A percentile compares a stretch with the other conserved stretches of the same genome.
Evolutionary conservation across 2,888 invertebrate species (phyloP).

Genomic region (Torymus texanus): DNA sequence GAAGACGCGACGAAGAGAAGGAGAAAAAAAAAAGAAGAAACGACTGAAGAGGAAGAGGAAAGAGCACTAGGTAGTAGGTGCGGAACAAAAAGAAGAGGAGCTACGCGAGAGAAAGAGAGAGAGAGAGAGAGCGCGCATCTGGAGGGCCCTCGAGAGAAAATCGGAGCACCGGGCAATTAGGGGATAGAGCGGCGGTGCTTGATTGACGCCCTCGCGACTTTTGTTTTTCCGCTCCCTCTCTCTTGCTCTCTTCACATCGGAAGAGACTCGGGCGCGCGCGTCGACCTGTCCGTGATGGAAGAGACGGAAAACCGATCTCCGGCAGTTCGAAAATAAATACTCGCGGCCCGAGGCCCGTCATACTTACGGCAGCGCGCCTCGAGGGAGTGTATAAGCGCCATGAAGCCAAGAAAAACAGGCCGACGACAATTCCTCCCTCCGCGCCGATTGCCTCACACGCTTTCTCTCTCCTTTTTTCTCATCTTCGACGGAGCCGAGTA

Average conservation of each 20-base stretch:
- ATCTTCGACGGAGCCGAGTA: not conserved
- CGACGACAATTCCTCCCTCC: not conserved
- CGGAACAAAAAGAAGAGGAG: not conserved
- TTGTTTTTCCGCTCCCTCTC: not conserved
- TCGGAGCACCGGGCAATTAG: not conserved
- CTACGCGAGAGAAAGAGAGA: not conserved
- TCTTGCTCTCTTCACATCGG: not conserved
- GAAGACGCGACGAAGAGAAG: not conserved
- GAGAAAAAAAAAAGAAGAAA: not conserved
- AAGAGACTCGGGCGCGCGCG: not conserved
- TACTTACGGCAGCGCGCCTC: not conserved
- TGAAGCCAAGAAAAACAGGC: slow-evolving; percentile 39
- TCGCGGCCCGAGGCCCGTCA: not conserved
- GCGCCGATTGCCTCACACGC: not conserved
- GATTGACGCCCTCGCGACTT: slow-evolving; percentile 39
- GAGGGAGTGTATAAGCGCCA: slow-evolving; percentile 8
- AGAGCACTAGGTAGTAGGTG: too few relatives aligned
- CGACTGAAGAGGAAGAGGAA: too few relatives aligned
- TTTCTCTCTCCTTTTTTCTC: not conserved
- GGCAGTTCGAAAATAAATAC: slow-evolving; percentile 50
- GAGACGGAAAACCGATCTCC: slow-evolving; percentile 13
- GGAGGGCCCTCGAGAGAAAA: slow-evolving; percentile 8
- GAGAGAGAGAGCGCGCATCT: not conserved
- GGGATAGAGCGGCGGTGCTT: not conserved
- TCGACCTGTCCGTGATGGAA: not conserved